Conservation (phyloP, 2,888 invertebrate genomes). For the Callinectes sapidus region DNA sequence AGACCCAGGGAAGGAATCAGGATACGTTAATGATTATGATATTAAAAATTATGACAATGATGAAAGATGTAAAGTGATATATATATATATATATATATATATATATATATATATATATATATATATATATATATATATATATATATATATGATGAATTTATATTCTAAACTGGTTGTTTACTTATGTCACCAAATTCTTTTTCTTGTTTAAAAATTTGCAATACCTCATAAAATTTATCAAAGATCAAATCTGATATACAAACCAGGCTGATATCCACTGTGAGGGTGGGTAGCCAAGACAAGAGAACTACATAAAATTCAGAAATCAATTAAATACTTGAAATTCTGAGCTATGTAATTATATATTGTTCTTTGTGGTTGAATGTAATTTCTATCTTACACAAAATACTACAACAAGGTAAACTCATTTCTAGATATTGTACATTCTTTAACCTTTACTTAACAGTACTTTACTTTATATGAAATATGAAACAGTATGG, state of each 20-base stretch:
- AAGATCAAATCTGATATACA: neutral
- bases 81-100: neutral
- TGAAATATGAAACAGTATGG: neutral
- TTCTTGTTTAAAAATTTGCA: conserved; percentile 15
- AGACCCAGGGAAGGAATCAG: conserved; percentile 46
- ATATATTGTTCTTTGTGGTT: neutral
- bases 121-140: conserved; percentile 30
- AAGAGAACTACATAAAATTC: too few relatives aligned
- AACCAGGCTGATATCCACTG: neutral
- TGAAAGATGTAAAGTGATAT: conserved; percentile 4
- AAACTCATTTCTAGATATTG: neutral
- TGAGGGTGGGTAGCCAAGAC: too few relatives aligned
- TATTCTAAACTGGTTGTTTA: neutral
- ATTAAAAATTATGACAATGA: neutral
- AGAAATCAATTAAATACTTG: neutral
- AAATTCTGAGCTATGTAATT: neutral
- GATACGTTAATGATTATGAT: conserved; percentile 9
- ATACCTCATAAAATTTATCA: neutral
- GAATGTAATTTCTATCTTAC: neutral
- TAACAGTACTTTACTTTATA: neutral
- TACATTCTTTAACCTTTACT: neutral
- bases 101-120: conserved; percentile 36
- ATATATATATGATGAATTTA: neutral
- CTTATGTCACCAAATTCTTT: neutral
- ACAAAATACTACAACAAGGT: neutral